Percentiles rank a stretch among this genome's conserved stretches.
Evolutionary conservation across 1,140 invertebrate species (phyloP).

Genomic region (Uloborus diversus): DNA sequence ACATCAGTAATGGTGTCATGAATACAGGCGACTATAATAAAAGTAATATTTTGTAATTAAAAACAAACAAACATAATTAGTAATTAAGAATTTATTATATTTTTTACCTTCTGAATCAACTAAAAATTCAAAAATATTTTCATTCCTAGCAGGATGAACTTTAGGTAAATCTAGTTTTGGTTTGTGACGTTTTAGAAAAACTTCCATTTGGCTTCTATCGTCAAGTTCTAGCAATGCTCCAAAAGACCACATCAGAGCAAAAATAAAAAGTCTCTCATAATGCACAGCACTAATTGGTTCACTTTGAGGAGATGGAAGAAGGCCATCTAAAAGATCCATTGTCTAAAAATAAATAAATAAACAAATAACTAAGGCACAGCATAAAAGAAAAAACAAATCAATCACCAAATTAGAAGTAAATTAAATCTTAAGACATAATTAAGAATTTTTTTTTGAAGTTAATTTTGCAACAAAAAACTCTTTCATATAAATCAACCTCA

Average conservation of each 20-base stretch:
- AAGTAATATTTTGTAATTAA: too few species aligned
- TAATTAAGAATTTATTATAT: too few species aligned
- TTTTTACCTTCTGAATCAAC: conserved; percentile 81
- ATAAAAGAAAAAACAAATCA: background rate
- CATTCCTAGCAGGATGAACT: conserved; percentile 67
- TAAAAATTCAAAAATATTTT: conserved; percentile 88
- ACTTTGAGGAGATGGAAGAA: conserved; percentile 75
- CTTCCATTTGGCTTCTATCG: conserved; percentile 83
- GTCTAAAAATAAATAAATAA: conserved; percentile 69
- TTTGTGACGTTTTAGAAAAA: conserved; percentile 77
- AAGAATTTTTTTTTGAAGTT: too few species aligned
- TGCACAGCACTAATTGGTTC: conserved; percentile 67
- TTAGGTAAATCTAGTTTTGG: conserved; percentile 76
- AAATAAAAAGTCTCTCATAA: conserved; percentile 82
- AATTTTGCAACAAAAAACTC: too few species aligned
- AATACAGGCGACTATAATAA: too few species aligned
- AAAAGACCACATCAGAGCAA: conserved; percentile 87
- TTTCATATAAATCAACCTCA: too few species aligned
- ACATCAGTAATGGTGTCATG: too few species aligned
- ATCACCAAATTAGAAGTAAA: background rate
- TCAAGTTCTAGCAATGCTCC: conserved; percentile 86
- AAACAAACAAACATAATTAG: too few species aligned
- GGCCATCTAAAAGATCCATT: conserved; percentile 83
- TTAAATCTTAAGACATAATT: too few species aligned
- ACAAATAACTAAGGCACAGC: background rate